phyloP scores from a whole-genome alignment of 2,888 invertebrate species.

The Rhingia campestris region DNA sequence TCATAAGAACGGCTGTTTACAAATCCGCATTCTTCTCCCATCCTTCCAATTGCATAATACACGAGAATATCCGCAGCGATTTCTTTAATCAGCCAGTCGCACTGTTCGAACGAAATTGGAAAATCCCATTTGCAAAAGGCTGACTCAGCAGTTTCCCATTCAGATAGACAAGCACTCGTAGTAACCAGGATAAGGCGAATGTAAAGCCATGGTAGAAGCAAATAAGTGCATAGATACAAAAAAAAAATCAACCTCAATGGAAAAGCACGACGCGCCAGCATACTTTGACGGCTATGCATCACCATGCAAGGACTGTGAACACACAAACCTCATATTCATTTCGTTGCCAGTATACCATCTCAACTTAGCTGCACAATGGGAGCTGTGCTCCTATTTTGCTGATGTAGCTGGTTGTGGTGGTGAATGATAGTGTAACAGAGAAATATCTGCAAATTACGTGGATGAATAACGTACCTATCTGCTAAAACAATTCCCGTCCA shows the following conservation, averaged over 20 bases:
- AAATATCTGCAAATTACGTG: slow-evolving; percentile 67
- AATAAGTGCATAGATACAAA: neutral
- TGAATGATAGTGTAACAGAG: slow-evolving; percentile 45
- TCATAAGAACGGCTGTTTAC: slow-evolving; percentile 17
- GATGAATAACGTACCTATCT: slow-evolving; percentile 64
- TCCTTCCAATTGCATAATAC: slow-evolving; percentile 1
- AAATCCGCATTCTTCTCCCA: neutral
- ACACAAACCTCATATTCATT: slow-evolving; percentile 15
- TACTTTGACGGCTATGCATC: slow-evolving; percentile 6
- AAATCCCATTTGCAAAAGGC: slow-evolving; percentile 35
- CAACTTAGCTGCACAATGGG: slow-evolving; percentile 17
- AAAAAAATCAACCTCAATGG: slow-evolving; percentile 13
- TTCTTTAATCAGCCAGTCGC: neutral
- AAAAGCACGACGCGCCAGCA: slow-evolving; percentile 1
- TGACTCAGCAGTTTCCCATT: slow-evolving; percentile 22
- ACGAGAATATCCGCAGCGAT: neutral
- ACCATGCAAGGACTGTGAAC: slow-evolving; percentile 22
- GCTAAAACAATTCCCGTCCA: slow-evolving; percentile 68
- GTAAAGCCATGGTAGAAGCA: neutral
- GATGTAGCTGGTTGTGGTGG: slow-evolving; percentile 14
- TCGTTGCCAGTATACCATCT: slow-evolving; percentile 12
- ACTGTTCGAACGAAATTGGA: slow-evolving; percentile 24
- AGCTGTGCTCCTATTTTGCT: neutral
- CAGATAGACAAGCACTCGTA: neutral
- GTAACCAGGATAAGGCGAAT: neutral